These are phyloP conservation scores for Dolichomitus sp. DNA, from an alignment of 2,888 invertebrate species.

Conservation along the genomic window DNA sequence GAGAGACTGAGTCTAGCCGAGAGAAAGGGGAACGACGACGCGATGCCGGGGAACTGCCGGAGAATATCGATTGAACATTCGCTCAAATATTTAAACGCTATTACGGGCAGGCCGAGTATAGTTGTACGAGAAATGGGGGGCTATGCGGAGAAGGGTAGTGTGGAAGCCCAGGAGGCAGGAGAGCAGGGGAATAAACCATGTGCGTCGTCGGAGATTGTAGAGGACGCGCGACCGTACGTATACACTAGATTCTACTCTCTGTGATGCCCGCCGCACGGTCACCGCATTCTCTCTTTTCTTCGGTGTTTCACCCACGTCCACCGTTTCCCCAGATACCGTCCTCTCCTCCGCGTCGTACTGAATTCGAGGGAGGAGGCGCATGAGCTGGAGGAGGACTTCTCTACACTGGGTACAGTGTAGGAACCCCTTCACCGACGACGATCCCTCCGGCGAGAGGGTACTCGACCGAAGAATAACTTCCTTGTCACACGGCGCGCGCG, in stretches of 20 bases:
- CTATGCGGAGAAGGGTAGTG: slow-evolving; percentile 12
- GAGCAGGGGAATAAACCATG: slow-evolving; percentile 47
- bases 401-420: slow-evolving; percentile 12
- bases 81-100: slow-evolving; percentile 85
- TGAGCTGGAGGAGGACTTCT: slow-evolving; percentile 4
- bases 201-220: slow-evolving; percentile 44
- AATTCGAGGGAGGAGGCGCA: slow-evolving; percentile 24
- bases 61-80: slow-evolving; percentile 84
- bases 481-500: slow-evolving; percentile 51
- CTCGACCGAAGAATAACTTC: slow-evolving; percentile 65
- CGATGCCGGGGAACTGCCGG: slow-evolving; percentile 68
- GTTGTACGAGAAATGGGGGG: slow-evolving; percentile 68
- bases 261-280: slow-evolving; percentile 45
- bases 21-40: slow-evolving; percentile 43
- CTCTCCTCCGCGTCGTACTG: not conserved
- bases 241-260: slow-evolving; percentile 12
- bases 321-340: not conserved
- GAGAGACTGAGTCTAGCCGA: slow-evolving; percentile 63
- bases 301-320: slow-evolving; percentile 21
- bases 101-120: slow-evolving; percentile 77
- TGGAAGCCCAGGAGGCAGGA: slow-evolving; percentile 40
- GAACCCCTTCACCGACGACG: slow-evolving; percentile 40
- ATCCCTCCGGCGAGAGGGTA: slow-evolving; percentile 63
- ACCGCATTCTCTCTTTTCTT: slow-evolving; percentile 47
- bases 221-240: slow-evolving; percentile 17